Base-by-base conservation (phyloP, 2,113 vertebrate genomes). In the Silurus meridionalis region DNA sequence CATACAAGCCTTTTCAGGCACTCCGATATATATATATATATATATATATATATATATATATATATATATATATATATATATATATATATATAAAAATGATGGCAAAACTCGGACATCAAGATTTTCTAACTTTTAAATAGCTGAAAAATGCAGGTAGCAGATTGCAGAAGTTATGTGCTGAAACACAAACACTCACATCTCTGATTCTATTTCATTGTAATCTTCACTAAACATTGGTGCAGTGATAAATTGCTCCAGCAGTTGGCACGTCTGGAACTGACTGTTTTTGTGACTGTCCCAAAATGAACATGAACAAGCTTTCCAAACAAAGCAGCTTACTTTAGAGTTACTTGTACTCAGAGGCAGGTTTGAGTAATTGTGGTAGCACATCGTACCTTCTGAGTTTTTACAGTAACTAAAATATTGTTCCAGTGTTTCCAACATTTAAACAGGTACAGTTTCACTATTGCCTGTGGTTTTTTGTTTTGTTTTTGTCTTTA, bases 251-350 rank as follows among this genome's bases (percentile, higher is more conserved):
- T 74, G 25, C 78, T 72, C 48, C 69, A 61, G 66, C 37, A 61
- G 53, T 86, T 52, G 53, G 75, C 66, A 9, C 8, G 57, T 64
- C 48, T 28, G 28, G 64, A 50, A 58, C 66, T 11, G 69, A 25
- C 87, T 69, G 82, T 87, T 87, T 74, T 71, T 61, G n/a, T 66
- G 48, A 80, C 55, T 67, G 58, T n/a, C 19, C 63, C 13, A 21
- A 17, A 85, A 67, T 69, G 58, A 28, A 77, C n/a, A n/a, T 46
- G 21, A 48, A 37, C 37, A 37, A 84, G 55, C 69, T n/a, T 84
- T 50, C 21, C 37, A 61, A 61, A 50, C 57, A 52, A 46, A 69
- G n/a, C 71, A 28, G 48, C 48, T 78, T 78, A 57, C 23, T 80
- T 53, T 66, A 66, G 11, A 63, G 52, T 52, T 53, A 28, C 48